These are phyloP conservation scores for Drosophila vallismaia DNA, from an alignment of 2,888 invertebrate genomes.

Conservation along the genomic window DNA sequence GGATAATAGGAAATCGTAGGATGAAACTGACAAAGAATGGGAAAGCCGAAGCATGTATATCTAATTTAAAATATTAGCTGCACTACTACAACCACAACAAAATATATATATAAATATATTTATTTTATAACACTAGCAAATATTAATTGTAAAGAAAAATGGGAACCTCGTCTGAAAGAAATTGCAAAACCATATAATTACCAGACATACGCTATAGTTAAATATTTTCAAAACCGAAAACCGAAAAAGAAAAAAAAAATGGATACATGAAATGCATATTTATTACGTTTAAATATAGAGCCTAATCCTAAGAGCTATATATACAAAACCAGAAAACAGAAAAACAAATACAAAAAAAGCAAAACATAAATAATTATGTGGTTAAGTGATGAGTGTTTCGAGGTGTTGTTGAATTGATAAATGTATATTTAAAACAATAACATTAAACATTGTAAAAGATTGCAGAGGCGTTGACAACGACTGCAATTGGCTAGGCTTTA, in stretches of 20 bases:
- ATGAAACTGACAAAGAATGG: conserved; percentile 14
- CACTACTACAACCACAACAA: conserved; percentile 56
- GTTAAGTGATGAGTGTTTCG: conserved; percentile 52
- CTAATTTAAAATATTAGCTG: conserved; percentile 64
- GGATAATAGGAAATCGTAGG: conserved; percentile 32
- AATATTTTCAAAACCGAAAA: conserved; percentile 63
- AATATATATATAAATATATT: conserved; percentile 62
- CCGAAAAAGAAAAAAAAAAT: conserved; percentile 22
- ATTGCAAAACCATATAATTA: conserved; percentile 39
- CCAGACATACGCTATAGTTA: conserved; percentile 64
- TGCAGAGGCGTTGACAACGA: conserved; percentile 32
- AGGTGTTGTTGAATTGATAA: conserved; percentile 64
- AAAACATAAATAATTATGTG: conserved; percentile 32
- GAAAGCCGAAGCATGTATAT: conserved; percentile 50
- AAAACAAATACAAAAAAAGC: conserved; percentile 10
- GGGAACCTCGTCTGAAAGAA: conserved; percentile 60
- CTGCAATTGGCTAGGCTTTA: conserved; percentile 64
- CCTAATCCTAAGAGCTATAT: conserved; percentile 35
- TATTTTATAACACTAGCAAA: conserved; percentile 75
- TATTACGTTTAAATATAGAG: conserved; percentile 64
- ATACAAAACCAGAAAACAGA: conserved; percentile 33
- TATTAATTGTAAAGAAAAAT: conserved; percentile 69
- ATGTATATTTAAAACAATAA: conserved; percentile 45
- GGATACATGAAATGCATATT: conserved; percentile 50
- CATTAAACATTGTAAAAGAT: conserved; percentile 24